Evolutionary conservation across 1,140 invertebrate genomes (phyloP).

Genomic region (Ostrea edulis): DNA sequence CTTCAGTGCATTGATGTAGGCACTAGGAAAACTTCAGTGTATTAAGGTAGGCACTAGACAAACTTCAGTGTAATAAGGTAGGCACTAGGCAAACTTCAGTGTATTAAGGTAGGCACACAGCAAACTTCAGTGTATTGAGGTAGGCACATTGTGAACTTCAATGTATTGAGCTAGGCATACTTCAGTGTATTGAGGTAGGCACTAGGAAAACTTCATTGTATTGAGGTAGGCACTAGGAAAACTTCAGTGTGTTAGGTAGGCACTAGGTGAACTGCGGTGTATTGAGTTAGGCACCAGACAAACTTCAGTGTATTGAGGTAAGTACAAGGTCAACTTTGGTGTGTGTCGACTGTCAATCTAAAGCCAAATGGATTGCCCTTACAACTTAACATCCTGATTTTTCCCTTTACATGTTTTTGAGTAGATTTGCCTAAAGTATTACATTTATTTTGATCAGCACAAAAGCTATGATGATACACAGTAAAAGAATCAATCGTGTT

Average conservation of each 20-base stretch:
- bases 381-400: too few species aligned
- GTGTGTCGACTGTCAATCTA: conserved; percentile 72
- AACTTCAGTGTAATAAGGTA: not conserved
- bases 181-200: too few species aligned
- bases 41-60: not conserved
- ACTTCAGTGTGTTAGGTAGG: too few species aligned
- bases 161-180: too few species aligned
- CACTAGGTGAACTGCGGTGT: too few species aligned
- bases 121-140: not conserved
- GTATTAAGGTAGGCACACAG: not conserved
- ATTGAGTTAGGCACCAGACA: too few species aligned
- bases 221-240: too few species aligned
- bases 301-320: too few species aligned
- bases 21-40: not conserved
- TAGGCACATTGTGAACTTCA: not conserved
- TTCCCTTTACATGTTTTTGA: not conserved
- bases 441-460: not conserved
- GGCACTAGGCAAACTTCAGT: not conserved
- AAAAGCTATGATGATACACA: not conserved
- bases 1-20: conserved; percentile 84
- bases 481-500: conserved; percentile 10
- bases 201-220: too few species aligned
- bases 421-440: not conserved
- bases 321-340: conserved; percentile 81
- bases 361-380: too few species aligned